A percentile compares a stretch with the other conserved stretches of the same genome.
These are phyloP conservation scores for Azemiops feae DNA, from an alignment of 2,113 vertebrate genomes.

Conservation along the genomic window DNA sequence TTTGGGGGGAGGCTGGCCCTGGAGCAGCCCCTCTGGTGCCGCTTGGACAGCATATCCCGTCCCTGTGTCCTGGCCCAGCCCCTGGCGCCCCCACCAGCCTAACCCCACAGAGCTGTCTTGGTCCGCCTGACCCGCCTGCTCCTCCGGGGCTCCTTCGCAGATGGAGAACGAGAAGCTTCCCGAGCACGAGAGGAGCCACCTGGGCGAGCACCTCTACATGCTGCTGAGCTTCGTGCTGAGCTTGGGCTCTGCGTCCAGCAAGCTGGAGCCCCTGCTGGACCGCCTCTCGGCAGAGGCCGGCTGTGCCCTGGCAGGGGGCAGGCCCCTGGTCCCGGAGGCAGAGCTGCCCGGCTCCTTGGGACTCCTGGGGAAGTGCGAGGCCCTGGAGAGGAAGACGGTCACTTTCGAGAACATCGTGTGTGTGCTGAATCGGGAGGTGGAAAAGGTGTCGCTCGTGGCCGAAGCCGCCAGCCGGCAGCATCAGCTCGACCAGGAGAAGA, in stretches of 20 bases:
- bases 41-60: background rate
- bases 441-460: conserved; percentile 75
- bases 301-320: background rate
- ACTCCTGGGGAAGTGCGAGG: conserved; percentile 78
- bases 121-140: background rate
- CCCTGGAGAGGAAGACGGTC: conserved; percentile 79
- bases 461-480: conserved; percentile 85
- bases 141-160: conserved; percentile 58
- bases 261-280: conserved; percentile 9
- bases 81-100: background rate
- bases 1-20: background rate
- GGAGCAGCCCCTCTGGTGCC: too few relatives aligned
- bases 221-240: conserved; percentile 72
- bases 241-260: conserved; percentile 44
- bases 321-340: conserved; percentile 4
- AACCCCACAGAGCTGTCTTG: background rate
- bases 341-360: conserved; percentile 62
- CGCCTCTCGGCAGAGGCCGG: conserved; percentile 37
- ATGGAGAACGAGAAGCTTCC: conserved; percentile 77
- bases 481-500: conserved; percentile 86
- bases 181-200: conserved; percentile 79
- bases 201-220: conserved; percentile 83
- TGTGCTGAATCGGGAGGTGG: conserved; percentile 90
- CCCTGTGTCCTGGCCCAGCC: background rate
- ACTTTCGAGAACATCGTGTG: conserved; percentile 92